Conservation (phyloP, 2,113 vertebrate species). For the Crotalus tigris region DNA sequence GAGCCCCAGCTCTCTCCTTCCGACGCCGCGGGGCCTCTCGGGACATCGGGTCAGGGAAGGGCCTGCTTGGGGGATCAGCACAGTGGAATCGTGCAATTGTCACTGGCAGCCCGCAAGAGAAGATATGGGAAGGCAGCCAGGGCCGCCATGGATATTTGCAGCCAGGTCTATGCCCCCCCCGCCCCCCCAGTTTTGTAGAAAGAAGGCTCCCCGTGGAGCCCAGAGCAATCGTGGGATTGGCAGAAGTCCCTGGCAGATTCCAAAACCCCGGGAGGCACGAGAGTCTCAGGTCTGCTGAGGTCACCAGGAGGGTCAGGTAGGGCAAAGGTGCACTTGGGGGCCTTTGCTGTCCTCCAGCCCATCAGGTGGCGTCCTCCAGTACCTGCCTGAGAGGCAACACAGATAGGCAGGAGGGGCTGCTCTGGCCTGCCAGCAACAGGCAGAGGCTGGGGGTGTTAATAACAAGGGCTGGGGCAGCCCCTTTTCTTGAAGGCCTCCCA, state of each 20-base stretch:
- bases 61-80: neutral
- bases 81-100: neutral
- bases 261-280: neutral
- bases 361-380: neutral
- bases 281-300: neutral
- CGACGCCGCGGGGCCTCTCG: fast-evolving
- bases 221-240: neutral
- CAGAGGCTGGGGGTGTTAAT: neutral
- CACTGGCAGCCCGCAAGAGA: neutral
- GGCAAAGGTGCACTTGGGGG: neutral
- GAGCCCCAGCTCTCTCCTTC: neutral
- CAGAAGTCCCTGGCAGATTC: neutral
- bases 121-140: neutral
- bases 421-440: neutral
- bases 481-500: neutral
- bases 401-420: neutral
- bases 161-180: neutral
- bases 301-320: too few species aligned
- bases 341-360: neutral
- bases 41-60: too few species aligned
- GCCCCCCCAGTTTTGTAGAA: fast-evolving
- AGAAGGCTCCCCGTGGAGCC: neutral
- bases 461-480: neutral
- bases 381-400: neutral
- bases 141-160: neutral